phyloP scores from a whole-genome alignment of 2,888 invertebrate species.

The Acleris sparsana region DNA sequence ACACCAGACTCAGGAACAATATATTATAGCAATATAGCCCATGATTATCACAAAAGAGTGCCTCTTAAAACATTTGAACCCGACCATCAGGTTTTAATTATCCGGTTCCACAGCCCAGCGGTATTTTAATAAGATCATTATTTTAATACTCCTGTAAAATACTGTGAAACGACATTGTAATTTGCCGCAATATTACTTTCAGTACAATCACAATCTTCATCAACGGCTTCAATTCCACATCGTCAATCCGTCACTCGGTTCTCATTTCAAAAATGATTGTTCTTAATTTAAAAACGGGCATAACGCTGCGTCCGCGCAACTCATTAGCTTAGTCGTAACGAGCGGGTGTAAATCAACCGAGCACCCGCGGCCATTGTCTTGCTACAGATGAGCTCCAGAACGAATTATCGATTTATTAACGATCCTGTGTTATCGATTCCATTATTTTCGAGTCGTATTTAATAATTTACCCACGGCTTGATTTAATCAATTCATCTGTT shows the following conservation, averaged over 20 bases:
- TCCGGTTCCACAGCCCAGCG: too few relatives aligned
- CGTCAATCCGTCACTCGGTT: slow-evolving; percentile 47
- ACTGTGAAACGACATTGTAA: background rate
- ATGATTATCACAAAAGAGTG: too few relatives aligned
- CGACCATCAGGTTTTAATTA: too few relatives aligned
- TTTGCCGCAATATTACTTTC: background rate
- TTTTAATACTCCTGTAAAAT: background rate
- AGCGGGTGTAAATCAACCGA: slow-evolving; percentile 73
- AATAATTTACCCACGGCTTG: slow-evolving; percentile 11
- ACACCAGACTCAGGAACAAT: too few relatives aligned
- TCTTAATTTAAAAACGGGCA: slow-evolving; percentile 70
- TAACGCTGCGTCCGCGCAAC: slow-evolving; percentile 64
- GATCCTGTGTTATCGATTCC: slow-evolving; percentile 58
- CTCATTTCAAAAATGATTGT: slow-evolving; percentile 50
- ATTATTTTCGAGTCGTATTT: slow-evolving; percentile 44
- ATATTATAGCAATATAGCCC: too few relatives aligned
- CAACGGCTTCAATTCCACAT: slow-evolving; percentile 36
- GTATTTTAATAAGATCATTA: too few relatives aligned
- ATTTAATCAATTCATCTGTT: slow-evolving; percentile 12
- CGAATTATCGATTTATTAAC: slow-evolving; percentile 47
- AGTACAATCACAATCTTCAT: slow-evolving; percentile 29
- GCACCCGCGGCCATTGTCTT: slow-evolving; percentile 75
- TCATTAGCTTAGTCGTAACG: slow-evolving; percentile 76
- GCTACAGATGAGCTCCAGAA: slow-evolving; percentile 47
- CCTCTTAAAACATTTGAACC: too few relatives aligned